A percentile compares a stretch with the other conserved stretches of the same genome.
These are phyloP conservation scores for Melinaea marsaeus DNA, from an alignment of 2,888 invertebrate species.

Conservation along the genomic window DNA sequence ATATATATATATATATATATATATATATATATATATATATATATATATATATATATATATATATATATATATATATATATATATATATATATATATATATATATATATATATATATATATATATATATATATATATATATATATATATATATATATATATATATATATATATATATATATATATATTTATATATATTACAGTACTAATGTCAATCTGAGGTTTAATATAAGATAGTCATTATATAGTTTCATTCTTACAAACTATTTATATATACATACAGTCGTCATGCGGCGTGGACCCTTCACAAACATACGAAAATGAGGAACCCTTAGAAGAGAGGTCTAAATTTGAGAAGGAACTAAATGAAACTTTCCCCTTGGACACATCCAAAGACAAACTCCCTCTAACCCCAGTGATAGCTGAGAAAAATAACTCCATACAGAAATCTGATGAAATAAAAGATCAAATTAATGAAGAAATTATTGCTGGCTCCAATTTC, in stretches of 20 bases:
- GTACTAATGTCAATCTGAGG: not conserved
- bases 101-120: not conserved
- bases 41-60: too few species aligned
- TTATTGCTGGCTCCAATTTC: constrained; percentile 53
- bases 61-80: not conserved
- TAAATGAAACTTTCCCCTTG: constrained; percentile 58
- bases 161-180: not conserved
- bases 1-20: not conserved
- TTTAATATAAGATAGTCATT: not conserved
- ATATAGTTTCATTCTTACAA: not conserved
- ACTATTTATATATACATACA: constrained; percentile 31
- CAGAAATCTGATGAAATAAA: constrained; percentile 54
- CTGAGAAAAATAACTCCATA: constrained; percentile 52
- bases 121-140: not conserved
- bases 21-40: not conserved
- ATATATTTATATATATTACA: too few species aligned
- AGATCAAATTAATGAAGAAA: constrained; percentile 50
- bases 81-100: not conserved
- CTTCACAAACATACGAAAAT: constrained; percentile 63
- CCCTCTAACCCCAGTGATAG: constrained; percentile 50
- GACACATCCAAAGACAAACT: constrained; percentile 55
- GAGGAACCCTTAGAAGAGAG: constrained; percentile 64
- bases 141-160: not conserved
- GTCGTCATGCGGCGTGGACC: constrained; percentile 65
- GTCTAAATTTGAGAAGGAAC: constrained; percentile 56